A percentile compares a stretch with the other conserved stretches of the same genome.
Conservation (phyloP, 2,888 invertebrate species). For the Polyommatus iphigenia region DNA sequence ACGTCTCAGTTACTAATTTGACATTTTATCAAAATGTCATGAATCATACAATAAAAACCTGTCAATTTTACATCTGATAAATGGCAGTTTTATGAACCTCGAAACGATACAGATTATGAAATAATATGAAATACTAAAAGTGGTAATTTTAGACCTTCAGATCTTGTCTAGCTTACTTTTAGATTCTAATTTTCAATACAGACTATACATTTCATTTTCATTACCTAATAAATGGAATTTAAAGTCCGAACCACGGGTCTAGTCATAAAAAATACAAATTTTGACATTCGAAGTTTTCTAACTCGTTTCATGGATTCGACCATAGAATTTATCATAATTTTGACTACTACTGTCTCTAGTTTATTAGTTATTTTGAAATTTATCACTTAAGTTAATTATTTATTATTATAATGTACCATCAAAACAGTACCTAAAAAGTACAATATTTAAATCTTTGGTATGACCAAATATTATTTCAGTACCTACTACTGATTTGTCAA, state of each 20-base stretch:
- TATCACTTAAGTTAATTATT: not conserved
- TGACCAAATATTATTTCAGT: not conserved
- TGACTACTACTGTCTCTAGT: not conserved
- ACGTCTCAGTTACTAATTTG: no score
- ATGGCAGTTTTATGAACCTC: no score
- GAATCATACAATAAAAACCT: not conserved
- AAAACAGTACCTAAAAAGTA: not conserved
- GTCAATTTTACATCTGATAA: not conserved
- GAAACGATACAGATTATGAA: not conserved
- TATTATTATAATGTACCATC: not conserved
- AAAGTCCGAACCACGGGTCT: no score
- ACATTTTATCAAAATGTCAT: no score
- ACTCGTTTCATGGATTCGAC: not conserved
- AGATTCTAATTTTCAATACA: slow-evolving; percentile 7
- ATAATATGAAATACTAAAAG: not conserved
- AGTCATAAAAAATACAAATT: not conserved
- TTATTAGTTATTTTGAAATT: not conserved
- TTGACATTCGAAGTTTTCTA: not conserved
- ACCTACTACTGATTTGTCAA: not conserved
- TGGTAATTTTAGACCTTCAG: not conserved
- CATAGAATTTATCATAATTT: not conserved
- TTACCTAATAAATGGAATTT: not conserved
- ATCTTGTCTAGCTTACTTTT: not conserved
- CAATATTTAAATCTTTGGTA: not conserved
- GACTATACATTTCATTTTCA: not conserved